Base-by-base conservation (phyloP, 2,113 vertebrate species). In the Scartelaos histophorus region DNA sequence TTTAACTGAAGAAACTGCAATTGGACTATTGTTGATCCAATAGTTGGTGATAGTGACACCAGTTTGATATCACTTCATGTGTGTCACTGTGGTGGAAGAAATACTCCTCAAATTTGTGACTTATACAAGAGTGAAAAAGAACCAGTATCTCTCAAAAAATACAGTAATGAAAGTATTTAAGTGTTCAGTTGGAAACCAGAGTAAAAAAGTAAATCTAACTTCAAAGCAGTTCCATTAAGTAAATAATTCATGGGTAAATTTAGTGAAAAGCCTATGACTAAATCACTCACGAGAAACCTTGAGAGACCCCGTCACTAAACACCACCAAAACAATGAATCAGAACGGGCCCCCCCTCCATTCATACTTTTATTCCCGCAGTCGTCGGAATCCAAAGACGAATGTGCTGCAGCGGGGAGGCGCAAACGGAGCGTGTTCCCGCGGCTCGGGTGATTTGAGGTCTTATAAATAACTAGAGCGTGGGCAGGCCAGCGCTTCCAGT, bases 401-500 rank as follows among this genome's bases (percentile, higher is more conserved):
- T 25, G 66, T 2, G 29, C 45, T 45, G 60, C 71, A 19, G 62
- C 65, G 35, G 21, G 56, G 67, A 68, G 29, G 67, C 3, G 66
- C 74, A 81, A 85, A 87, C 75, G 73, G 88, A 79, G 78, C 51
- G 70, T 74, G 80, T 85, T 88, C 79, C 85, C 80, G 89, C 69
- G 82, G 88, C 84, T 89, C 85, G 77, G 70, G 71, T 86, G 86
- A 90, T 87, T 90, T 90, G 84, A 75, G 82, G 83, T 82, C 78
- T 83, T 90, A 92, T 85, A 90, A 90, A 92, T 91, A 90, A 81
- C 89, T 45, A 79, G 68, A 72, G 88, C 84, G 91, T 89, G 88
- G 91, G 91, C 81, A 82, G 85, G 51, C 61, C 70, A 11, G 68
- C 82, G 85, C 75, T 72, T 87, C 71, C 88, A 81, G 80, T 70